Evolutionary conservation across 2,113 vertebrate genomes (phyloP).

Genomic region (Damaliscus lunatus): DNA sequence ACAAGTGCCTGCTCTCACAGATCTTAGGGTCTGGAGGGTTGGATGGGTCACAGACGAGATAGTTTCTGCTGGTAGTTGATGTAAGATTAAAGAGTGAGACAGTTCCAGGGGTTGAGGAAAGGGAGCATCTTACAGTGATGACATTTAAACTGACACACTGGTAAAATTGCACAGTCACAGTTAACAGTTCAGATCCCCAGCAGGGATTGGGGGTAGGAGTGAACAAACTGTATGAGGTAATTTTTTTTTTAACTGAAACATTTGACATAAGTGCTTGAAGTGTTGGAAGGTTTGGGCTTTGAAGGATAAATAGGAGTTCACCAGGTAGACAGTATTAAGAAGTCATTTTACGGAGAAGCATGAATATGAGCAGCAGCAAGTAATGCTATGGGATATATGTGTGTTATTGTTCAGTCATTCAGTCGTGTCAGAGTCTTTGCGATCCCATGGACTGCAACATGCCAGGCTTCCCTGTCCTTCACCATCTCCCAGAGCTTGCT

Average conservation of each 20-base stretch:
- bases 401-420: neutral
- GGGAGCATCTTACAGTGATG: too few relatives aligned
- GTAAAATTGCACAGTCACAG: neutral
- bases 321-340: neutral
- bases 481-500: neutral
- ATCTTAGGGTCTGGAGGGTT: neutral
- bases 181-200: neutral
- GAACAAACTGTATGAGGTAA: neutral
- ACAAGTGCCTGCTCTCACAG: neutral
- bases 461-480: neutral
- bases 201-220: fast-evolving
- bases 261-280: neutral
- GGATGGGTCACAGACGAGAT: neutral
- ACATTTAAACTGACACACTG: neutral
- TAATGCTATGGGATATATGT: neutral
- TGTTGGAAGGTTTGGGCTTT: neutral
- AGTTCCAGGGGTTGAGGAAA: neutral
- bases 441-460: neutral
- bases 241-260: neutral
- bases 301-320: neutral
- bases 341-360: neutral
- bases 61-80: neutral
- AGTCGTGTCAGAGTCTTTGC: neutral
- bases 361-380: neutral
- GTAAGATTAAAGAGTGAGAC: neutral